These are phyloP conservation scores for Hyperopisus bebe DNA, from an alignment of 2,113 vertebrate genomes.

Conservation along the genomic window DNA sequence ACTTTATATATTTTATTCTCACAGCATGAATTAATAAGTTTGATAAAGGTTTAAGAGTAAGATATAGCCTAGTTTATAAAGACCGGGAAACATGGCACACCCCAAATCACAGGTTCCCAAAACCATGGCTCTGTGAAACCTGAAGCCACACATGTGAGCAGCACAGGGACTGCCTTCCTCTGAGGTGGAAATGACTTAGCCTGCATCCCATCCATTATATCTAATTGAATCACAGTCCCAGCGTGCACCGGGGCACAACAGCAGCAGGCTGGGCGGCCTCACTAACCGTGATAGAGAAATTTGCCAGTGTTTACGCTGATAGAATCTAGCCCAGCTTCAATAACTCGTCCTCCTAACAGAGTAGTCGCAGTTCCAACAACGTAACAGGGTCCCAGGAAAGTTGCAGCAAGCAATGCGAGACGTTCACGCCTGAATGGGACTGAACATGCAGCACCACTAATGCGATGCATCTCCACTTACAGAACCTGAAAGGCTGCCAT, in stretches of 20 bases:
- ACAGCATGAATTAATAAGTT: constrained; percentile 7
- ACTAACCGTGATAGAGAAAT: not conserved
- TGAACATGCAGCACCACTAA: not conserved
- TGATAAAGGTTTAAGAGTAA: not conserved
- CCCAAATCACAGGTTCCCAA: not conserved
- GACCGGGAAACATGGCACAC: not conserved
- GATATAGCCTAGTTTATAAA: not conserved
- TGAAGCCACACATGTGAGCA: not conserved
- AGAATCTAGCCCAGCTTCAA: not conserved
- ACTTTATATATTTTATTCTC: not conserved
- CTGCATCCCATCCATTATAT: constrained; percentile 15
- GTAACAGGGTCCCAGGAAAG: not conserved
- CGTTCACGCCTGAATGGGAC: not conserved
- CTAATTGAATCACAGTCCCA: constrained; percentile 12
- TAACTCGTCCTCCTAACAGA: not conserved
- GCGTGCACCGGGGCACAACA: not conserved
- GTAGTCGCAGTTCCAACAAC: not conserved
- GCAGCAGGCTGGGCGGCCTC: not conserved
- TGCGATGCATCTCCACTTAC: not conserved
- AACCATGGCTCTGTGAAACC: not conserved
- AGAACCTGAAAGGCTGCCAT: constrained; percentile 1
- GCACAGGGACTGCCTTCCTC: not conserved
- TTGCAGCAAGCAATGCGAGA: not conserved
- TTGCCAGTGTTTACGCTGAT: not conserved
- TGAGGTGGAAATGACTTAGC: constrained; percentile 17